Conservation (phyloP, 2,113 vertebrate species). For the Budorcas taxicolor region DNA sequence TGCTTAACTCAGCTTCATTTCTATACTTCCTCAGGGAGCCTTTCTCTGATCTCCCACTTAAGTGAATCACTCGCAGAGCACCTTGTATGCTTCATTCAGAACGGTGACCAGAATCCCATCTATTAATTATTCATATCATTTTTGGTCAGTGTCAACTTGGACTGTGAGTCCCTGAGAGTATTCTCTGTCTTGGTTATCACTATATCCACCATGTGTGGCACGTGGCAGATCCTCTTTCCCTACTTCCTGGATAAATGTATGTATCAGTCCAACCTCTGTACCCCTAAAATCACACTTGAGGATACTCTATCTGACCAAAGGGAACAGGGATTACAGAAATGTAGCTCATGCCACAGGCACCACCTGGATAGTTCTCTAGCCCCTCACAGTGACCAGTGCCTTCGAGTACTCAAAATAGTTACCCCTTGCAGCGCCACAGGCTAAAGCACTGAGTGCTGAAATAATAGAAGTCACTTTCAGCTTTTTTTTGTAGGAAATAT, state of each 20-base stretch:
- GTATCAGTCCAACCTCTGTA: neutral
- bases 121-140: neutral
- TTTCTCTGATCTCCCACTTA: neutral
- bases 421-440: neutral
- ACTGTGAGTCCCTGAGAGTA: neutral
- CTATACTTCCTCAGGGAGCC: neutral
- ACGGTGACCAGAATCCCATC: neutral
- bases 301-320: neutral
- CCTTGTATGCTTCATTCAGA: neutral
- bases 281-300: neutral
- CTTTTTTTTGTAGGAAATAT: neutral
- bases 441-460: neutral
- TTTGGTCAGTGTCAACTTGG: neutral
- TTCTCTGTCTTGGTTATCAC: neutral
- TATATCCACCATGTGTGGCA: neutral
- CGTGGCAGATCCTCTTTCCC: neutral
- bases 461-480: neutral
- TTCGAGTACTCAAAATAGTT: neutral
- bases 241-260: neutral
- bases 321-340: neutral
- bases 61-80: neutral
- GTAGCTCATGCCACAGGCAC: neutral
- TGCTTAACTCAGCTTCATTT: neutral
- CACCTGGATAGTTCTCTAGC: neutral
- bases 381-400: neutral